Evolutionary conservation across 2,888 invertebrate genomes (phyloP), one percentile per base, ranked within the genome.

Genomic region (Melanostoma scalare): DNA sequence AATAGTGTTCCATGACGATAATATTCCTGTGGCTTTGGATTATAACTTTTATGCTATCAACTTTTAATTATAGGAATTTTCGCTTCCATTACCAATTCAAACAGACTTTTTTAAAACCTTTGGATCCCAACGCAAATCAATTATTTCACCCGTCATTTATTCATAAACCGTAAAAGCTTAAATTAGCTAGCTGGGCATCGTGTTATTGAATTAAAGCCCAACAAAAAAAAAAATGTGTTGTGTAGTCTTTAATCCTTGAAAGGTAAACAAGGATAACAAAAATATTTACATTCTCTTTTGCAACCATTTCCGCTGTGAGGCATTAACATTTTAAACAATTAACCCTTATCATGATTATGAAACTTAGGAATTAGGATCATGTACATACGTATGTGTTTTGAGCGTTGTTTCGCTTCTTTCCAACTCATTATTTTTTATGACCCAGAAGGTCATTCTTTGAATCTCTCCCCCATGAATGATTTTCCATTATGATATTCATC

Each of bases 401-500:
- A 55, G 36, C 48, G n/a, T 36, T 44, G 46, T 60, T 58, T 30
- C 42, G 33, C 40, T 6, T 35, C 38, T n/a, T 72, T 53, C 30
- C 8, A 46, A 40, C 38, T 30, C 40, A 6, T 1, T 46, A 44
- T 44, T 33, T 20, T 65, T 46, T 67, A 33, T 38, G n/a, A 67
- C 33, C 38, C 36, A 9, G 30, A 9, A 46, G 20, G 52, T 31
- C 50, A 36, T 44, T n/a, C 60, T 65, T 75, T 71, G 20, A 67
- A 71, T 71, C 40, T 60, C 50, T 48, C 65, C 65, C 53, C 38
- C 71, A 67, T 60, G 75, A 75, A 80, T 65, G 69, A 53, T 60
- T 80, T 73, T 68, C 68, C 53, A 68, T 73, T 61, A 73, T 79
- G 56, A 73, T 68, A 56, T 65, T 10, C 46, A 81, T 81, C 71